Evolutionary conservation across 2,797 vertebrate species (phyloP), one percentile per base, ranked within the genome.

Genomic region (Ambastaia sidthimunki): DNA sequence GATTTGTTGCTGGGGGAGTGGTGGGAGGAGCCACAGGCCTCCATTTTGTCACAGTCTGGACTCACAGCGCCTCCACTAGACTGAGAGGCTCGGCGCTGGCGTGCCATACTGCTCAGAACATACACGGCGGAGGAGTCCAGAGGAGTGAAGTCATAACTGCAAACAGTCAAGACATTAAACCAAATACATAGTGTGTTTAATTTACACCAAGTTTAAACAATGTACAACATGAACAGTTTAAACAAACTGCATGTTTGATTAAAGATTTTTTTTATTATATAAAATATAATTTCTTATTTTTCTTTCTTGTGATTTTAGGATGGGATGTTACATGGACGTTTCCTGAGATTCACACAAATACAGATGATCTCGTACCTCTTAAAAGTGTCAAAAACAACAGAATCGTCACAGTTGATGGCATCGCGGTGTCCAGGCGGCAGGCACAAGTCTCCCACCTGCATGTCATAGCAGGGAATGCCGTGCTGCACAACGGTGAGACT

Each of bases 381-480:
- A 94, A 99, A 99, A 83, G 98, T 99, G 95, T 99, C 98, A 93
- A 99, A 99, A 90, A 99, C 98, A 66, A 97, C 96, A 25, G 98
- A 99, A 95, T 99, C 98, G 83, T 99, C 98, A 91, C 98, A 99
- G 93, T 99, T 99, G 90, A 98, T 98, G 93, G 97, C 96, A 91
- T 98, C 97, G 65, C 96, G 96, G 93, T 99, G 98, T 93, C 96
- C 97, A 80, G 97, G 98, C 87, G 98, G 98, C 93, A 99, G 96
- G 93, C 97, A 99, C 88, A 97, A 85, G 86, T 99, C 97, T 82
- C 97, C 98, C 90, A 96, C 87, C 88, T 98, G 95, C 93, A 99
- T 95, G 92, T 99, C 98, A 89, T 96, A 99, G 90, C 98, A 99
- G 85, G 98, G 98, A 87, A 99, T 99, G 88, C 98, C 98, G 91